Evolutionary conservation across 2,888 invertebrate species (phyloP).

Genomic region (Trissolcus brochymenae): DNA sequence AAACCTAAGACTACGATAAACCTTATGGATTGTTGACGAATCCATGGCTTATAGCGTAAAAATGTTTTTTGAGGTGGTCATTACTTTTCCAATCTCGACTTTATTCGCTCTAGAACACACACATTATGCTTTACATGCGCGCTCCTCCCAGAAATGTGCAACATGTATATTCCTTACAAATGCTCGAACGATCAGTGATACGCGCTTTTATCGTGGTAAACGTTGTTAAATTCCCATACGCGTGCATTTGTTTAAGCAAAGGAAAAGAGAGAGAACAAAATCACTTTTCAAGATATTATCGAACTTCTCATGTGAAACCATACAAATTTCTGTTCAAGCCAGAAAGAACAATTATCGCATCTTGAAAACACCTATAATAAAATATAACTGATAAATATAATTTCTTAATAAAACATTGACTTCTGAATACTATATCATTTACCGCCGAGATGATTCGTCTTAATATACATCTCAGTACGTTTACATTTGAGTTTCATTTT

Average conservation of each 20-base stretch:
- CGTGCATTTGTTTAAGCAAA: slow-evolving; percentile 55
- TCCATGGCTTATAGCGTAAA: background rate
- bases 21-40: background rate
- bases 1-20: slow-evolving; percentile 4
- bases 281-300: slow-evolving; percentile 60
- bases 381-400: slow-evolving; percentile 35
- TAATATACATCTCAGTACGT: slow-evolving; percentile 16
- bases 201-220: slow-evolving; percentile 18
- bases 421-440: slow-evolving; percentile 13
- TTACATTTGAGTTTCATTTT: slow-evolving; percentile 31
- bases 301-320: slow-evolving; percentile 58
- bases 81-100: slow-evolving; percentile 66
- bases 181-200: slow-evolving; percentile 39
- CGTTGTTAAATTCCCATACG: slow-evolving; percentile 37
- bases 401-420: slow-evolving; percentile 35
- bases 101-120: slow-evolving; percentile 76
- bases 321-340: slow-evolving; percentile 44
- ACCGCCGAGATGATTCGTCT: slow-evolving; percentile 25
- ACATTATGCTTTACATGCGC: slow-evolving; percentile 68
- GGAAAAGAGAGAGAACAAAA: slow-evolving; percentile 6
- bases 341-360: slow-evolving; percentile 46
- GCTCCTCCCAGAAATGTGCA: slow-evolving; percentile 60
- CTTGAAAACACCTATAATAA: slow-evolving; percentile 44
- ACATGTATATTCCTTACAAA: slow-evolving; percentile 18
- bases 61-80: slow-evolving; percentile 61